Conservation (phyloP, 2,113 vertebrate species). For the Stegastes partitus region DNA sequence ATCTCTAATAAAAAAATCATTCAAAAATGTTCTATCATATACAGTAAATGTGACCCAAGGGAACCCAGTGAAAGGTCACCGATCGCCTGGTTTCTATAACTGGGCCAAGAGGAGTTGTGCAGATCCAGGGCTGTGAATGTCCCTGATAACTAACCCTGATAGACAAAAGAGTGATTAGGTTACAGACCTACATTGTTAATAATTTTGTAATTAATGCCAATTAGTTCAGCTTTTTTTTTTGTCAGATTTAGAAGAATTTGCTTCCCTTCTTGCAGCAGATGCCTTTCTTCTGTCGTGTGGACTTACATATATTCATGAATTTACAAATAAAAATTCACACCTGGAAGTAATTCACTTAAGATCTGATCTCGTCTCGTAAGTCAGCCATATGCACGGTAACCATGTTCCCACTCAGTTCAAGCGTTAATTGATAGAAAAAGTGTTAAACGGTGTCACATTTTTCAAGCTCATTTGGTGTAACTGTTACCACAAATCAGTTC, state of each 20-base stretch:
- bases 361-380: no score
- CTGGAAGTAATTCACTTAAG: no score
- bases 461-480: no score
- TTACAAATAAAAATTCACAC: no score
- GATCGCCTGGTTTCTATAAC: slow-evolving; percentile 27
- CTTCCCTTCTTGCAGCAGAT: not conserved
- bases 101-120: slow-evolving; percentile 29
- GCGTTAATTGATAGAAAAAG: no score
- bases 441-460: no score
- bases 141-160: slow-evolving; percentile 26
- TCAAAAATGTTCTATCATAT: no score
- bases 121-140: not conserved
- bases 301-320: not conserved
- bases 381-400: no score
- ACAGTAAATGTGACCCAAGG: not conserved
- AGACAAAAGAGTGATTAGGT: not conserved
- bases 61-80: not conserved
- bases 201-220: not conserved
- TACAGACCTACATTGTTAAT: slow-evolving; percentile 27
- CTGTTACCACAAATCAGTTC: no score
- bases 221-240: not conserved
- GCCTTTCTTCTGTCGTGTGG: not conserved
- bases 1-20: no score
- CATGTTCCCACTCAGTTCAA: no score
- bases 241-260: not conserved